Evolutionary conservation across 2,113 vertebrate genomes (phyloP).

Genomic region (Phocoena sinus): DNA sequence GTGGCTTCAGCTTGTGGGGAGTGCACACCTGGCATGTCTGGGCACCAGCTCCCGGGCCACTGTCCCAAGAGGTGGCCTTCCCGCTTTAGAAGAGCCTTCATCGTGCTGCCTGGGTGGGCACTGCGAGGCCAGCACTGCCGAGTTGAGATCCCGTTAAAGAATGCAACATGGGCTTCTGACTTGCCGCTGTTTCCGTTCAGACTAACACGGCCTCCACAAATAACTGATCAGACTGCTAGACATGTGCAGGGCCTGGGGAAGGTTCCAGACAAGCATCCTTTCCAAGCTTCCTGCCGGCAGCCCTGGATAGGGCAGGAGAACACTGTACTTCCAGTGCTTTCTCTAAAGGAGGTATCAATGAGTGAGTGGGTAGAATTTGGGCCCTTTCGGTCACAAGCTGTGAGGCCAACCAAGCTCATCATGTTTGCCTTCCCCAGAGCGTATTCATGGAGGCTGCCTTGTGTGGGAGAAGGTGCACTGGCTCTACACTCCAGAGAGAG

Average conservation of each 20-base stretch:
- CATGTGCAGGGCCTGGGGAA: conserved; percentile 42
- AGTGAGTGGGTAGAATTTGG: background rate
- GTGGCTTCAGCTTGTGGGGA: background rate
- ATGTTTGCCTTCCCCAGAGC: background rate
- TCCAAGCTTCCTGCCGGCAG: conserved; percentile 49
- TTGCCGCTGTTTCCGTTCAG: conserved; percentile 54
- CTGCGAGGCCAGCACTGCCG: background rate
- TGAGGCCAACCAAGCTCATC: background rate
- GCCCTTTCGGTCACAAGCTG: background rate
- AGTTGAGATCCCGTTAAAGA: conserved; percentile 19
- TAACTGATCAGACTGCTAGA: conserved; percentile 66
- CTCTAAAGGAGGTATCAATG: background rate
- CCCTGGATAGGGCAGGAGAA: conserved; percentile 53
- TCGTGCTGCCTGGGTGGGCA: background rate
- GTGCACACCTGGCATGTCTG: background rate
- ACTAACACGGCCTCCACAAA: conserved; percentile 21
- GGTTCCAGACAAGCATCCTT: conserved; percentile 50
- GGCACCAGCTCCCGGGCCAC: background rate
- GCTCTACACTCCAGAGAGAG: background rate
- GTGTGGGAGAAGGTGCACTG: background rate
- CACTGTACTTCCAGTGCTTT: background rate
- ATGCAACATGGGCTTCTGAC: conserved; percentile 46
- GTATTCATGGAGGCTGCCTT: background rate
- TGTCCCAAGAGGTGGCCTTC: conserved; percentile 11
- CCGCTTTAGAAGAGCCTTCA: background rate